phyloP scores from a whole-genome alignment of 2,888 invertebrate genomes.

The Meloe dianella region DNA sequence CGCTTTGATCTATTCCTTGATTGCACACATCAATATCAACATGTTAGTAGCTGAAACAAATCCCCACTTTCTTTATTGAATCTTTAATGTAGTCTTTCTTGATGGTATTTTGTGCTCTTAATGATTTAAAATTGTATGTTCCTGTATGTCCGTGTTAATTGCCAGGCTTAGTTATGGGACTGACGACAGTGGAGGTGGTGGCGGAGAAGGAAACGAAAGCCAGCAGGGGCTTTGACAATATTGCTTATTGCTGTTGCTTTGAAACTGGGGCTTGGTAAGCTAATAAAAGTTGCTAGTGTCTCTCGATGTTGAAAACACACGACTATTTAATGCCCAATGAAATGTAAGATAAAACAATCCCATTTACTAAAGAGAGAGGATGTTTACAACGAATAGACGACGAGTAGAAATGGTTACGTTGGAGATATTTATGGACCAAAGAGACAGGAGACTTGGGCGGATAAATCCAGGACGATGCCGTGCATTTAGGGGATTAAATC shows the following conservation, averaged over 20 bases:
- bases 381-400: slow-evolving; percentile 47
- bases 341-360: slow-evolving; percentile 59
- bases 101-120: not conserved
- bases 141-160: slow-evolving; percentile 49
- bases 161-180: slow-evolving; percentile 50
- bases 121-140: slow-evolving; percentile 19
- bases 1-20: slow-evolving; percentile 50
- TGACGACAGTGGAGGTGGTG: slow-evolving; percentile 48
- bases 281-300: slow-evolving; percentile 56
- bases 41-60: slow-evolving; percentile 29
- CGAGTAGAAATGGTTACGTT: slow-evolving; percentile 16
- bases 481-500: slow-evolving; percentile 49
- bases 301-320: slow-evolving; percentile 36
- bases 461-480: slow-evolving; percentile 45
- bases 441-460: slow-evolving; percentile 32
- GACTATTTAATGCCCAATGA: slow-evolving; percentile 59
- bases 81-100: not conserved
- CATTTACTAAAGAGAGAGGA: slow-evolving; percentile 49
- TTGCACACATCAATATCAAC: slow-evolving; percentile 48
- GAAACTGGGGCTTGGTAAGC: slow-evolving; percentile 35
- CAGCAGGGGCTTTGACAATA: slow-evolving; percentile 40
- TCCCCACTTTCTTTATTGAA: not conserved
- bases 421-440: slow-evolving; percentile 46
- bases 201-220: slow-evolving; percentile 41
- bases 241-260: slow-evolving; percentile 44